Evolutionary conservation across 2,888 invertebrate genomes (phyloP).

Genomic region (Seira musarum): DNA sequence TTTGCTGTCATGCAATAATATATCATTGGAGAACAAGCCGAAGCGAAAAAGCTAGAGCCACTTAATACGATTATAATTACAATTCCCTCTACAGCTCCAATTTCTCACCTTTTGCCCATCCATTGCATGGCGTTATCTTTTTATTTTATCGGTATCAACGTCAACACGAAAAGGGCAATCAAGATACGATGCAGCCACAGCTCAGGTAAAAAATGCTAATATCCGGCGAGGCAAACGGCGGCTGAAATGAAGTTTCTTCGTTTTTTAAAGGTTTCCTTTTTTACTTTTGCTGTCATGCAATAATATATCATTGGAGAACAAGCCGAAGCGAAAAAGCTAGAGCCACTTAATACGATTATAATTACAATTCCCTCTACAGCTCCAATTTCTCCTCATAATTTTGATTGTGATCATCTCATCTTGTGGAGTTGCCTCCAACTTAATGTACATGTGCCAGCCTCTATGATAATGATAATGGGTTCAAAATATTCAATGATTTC

Average conservation of each 20-base stretch:
- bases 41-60: not conserved
- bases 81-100: conserved; percentile 21
- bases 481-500: conserved; percentile 3
- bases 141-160: conserved; percentile 13
- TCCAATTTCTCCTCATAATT: conserved; percentile 1
- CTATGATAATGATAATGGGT: not conserved
- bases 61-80: conserved; percentile 41
- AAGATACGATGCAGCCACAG: conserved; percentile 3
- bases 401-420: too few relatives aligned
- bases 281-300: conserved; percentile 15
- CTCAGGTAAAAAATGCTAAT: conserved; percentile 27
- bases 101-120: not conserved
- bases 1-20: conserved; percentile 26
- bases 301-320: conserved; percentile 33
- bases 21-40: conserved; percentile 26
- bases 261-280: not conserved
- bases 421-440: too few relatives aligned
- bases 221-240: conserved; percentile 30
- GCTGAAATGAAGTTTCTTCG: not conserved
- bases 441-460: too few relatives aligned
- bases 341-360: conserved; percentile 33
- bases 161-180: conserved; percentile 39
- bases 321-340: not conserved
- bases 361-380: conserved; percentile 24
- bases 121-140: too few relatives aligned